phyloP scores from a whole-genome alignment of 1,140 invertebrate genomes.

The Drosophila punjabiensis region DNA sequence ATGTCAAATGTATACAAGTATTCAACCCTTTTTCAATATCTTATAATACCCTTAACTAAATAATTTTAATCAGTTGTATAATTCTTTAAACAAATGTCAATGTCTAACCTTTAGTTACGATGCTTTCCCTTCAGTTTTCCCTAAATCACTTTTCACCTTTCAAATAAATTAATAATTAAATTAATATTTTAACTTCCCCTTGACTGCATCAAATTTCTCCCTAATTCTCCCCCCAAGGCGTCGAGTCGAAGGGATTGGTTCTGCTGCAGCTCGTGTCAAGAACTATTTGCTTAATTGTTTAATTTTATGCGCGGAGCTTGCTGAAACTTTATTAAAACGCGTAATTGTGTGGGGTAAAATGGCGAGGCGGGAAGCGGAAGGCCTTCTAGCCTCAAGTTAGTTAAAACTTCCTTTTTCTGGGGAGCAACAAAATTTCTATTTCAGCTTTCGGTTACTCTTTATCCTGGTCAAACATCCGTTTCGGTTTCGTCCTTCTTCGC shows the following conservation, averaged over 20 bases:
- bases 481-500: constrained; percentile 2
- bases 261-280: constrained; percentile 13
- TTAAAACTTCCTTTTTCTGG: constrained; percentile 36
- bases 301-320: constrained; percentile 53
- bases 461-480: constrained; percentile 46
- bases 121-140: not conserved
- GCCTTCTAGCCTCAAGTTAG: constrained; percentile 27
- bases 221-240: not conserved
- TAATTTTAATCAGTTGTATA: too few relatives aligned
- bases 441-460: constrained; percentile 21
- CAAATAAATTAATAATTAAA: not conserved
- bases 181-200: not conserved
- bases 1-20: too few relatives aligned
- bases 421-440: constrained; percentile 20
- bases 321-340: constrained; percentile 54
- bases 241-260: not conserved
- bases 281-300: constrained; percentile 67
- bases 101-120: too few relatives aligned
- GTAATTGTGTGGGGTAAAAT: constrained; percentile 13
- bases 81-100: too few relatives aligned
- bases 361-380: constrained; percentile 2
- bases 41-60: too few relatives aligned
- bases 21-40: too few relatives aligned
- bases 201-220: not conserved
- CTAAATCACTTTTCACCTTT: too few relatives aligned